Percentiles rank a stretch among this genome's conserved stretches.
These are phyloP conservation scores for Itoplectis maculator DNA, from an alignment of 2,888 invertebrate species.

Conservation along the genomic window DNA sequence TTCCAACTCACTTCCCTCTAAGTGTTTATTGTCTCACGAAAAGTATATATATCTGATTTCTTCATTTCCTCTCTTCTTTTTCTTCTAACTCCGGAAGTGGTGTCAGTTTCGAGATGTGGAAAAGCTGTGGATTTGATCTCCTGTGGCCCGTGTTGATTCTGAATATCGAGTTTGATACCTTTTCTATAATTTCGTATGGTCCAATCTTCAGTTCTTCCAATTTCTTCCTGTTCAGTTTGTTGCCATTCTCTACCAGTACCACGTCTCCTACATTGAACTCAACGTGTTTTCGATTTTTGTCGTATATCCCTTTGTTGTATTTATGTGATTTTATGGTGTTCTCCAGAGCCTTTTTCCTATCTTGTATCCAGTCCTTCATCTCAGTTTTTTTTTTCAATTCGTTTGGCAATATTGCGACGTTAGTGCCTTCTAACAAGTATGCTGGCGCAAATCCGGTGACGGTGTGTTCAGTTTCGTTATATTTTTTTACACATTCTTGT, in stretches of 20 bases:
- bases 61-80: no score
- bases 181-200: slow-evolving; percentile 71
- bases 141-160: slow-evolving; percentile 61
- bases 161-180: slow-evolving; percentile 72
- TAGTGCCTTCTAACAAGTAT: slow-evolving; percentile 71
- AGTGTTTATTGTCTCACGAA: no score
- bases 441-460: slow-evolving; percentile 70
- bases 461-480: slow-evolving; percentile 73
- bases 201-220: slow-evolving; percentile 73
- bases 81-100: no score
- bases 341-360: slow-evolving; percentile 71
- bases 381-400: slow-evolving; percentile 65
- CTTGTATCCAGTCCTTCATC: slow-evolving; percentile 55
- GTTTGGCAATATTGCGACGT: slow-evolving; percentile 62
- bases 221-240: no score
- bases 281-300: slow-evolving; percentile 72
- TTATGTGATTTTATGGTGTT: slow-evolving; percentile 72
- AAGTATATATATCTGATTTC: no score
- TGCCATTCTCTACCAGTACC: slow-evolving; percentile 77
- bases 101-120: slow-evolving; percentile 61
- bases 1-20: no score
- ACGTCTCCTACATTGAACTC: slow-evolving; percentile 74
- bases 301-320: slow-evolving; percentile 74
- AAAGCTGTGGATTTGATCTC: slow-evolving; percentile 48
- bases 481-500: slow-evolving; percentile 71